Evolutionary conservation across 2,113 vertebrate genomes (phyloP), one percentile per base, ranked within the genome.

Genomic region (Marmota flaviventris): DNA sequence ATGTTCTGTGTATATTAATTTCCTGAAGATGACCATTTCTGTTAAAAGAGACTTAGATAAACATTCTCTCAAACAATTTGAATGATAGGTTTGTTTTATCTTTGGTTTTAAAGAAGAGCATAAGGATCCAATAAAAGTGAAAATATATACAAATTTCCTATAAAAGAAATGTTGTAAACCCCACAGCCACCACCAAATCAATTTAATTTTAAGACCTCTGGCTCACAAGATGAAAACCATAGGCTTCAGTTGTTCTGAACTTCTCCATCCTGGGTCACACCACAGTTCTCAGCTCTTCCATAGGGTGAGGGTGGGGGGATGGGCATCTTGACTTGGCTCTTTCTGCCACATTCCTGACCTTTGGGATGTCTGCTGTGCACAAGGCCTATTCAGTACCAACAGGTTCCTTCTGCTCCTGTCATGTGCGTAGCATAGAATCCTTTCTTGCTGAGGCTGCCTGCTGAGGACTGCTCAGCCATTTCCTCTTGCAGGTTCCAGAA

Each of bases 31-130:
- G 8, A 48, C 10, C 24, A 89, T 82, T 82, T 37, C 73, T 96
- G 37, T 85, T 81, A 85, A 94, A 76, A 94, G 18, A 84, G 58
- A 69, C 14, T 24, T 45, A 32, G 63, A 94, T 69, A 75, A 92
- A 67, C 4, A 75, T 18, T 53, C 58, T 85, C 48, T 45, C 81
- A 89, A 76, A 67, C 82, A 34, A 89, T 81, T 45, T 89, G 14
- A 69, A n/a, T 58, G 37, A 25, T 69, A 67, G 18, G 18, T 37
- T 7, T 58, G 13, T n/a, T 78, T 53, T 70, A 34, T 16, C 29
- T 69, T 58, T 53, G 22, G 20, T 89, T 89, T 94, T 73, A 65
- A 65, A 85, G 14, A 90, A 85, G 24, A 75, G 2, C 17, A 67
- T 5, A 65, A 63, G 10, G 16, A 81, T 67, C 20, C 58, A 88